Percentiles rank a stretch among this genome's conserved stretches.
Conservation (phyloP, 2,113 vertebrate species). For the Mustela lutreola region DNA sequence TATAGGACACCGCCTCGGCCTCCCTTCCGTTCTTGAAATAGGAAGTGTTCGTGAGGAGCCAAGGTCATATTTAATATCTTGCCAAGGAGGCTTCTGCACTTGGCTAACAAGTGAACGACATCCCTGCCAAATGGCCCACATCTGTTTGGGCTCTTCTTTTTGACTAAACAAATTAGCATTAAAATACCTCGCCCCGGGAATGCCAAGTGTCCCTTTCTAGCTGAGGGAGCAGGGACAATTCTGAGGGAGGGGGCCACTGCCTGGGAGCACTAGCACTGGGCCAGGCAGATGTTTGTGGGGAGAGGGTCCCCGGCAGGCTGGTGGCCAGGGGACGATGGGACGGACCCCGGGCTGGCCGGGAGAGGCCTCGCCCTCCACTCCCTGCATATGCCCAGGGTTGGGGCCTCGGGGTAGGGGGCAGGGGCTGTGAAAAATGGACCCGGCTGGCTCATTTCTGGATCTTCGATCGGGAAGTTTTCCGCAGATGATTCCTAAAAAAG, state of each 20-base stretch:
- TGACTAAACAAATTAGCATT: slow-evolving; percentile 89
- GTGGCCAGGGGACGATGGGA: neutral
- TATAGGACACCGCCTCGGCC: slow-evolving; percentile 84
- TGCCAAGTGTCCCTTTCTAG: slow-evolving; percentile 86
- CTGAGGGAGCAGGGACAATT: slow-evolving; percentile 87
- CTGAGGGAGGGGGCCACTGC: slow-evolving; percentile 78
- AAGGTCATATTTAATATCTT: slow-evolving; percentile 91
- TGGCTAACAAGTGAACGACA: slow-evolving; percentile 89
- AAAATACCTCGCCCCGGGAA: slow-evolving; percentile 84
- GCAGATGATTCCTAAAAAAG: neutral
- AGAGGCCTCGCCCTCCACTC: neutral
- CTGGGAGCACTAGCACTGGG: slow-evolving; percentile 56
- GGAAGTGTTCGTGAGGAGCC: slow-evolving; percentile 89
- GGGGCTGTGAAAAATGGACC: neutral
- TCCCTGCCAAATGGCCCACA: slow-evolving; percentile 88
- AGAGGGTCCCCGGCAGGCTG: neutral
- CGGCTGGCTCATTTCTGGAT: neutral
- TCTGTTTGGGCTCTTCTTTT: slow-evolving; percentile 89
- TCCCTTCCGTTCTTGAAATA: slow-evolving; percentile 89
- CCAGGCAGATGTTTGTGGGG: slow-evolving; percentile 81
- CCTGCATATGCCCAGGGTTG: slow-evolving; percentile 1
- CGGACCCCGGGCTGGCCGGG: slow-evolving; percentile 54
- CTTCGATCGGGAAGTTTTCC: slow-evolving; percentile 34
- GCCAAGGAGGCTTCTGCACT: slow-evolving; percentile 86
- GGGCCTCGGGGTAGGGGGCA: neutral